Evolutionary conservation across 2,888 invertebrate species (phyloP).

Genomic region (Dryococelus australis): DNA sequence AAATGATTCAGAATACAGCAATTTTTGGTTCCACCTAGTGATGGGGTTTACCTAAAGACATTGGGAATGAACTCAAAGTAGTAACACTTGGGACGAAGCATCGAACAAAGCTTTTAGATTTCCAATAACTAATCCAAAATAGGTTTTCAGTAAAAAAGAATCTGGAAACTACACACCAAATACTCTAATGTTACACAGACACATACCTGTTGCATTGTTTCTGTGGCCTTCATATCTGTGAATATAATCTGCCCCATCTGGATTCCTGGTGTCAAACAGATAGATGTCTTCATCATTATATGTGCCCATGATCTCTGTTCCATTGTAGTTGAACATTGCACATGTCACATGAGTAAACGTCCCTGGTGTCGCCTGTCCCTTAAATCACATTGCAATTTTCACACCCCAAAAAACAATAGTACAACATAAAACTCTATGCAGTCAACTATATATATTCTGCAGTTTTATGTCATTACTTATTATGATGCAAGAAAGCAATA

Average conservation of each 20-base stretch:
- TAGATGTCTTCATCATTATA: slow-evolving; percentile 95
- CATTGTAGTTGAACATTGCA: slow-evolving; percentile 90
- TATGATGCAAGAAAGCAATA: too few species aligned
- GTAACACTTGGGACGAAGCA: too few species aligned
- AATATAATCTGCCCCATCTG: slow-evolving; percentile 64
- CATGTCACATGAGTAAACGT: slow-evolving; percentile 78
- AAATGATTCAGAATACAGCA: too few species aligned
- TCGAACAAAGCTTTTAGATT: too few species aligned
- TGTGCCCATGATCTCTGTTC: slow-evolving; percentile 89
- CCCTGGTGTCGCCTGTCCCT: slow-evolving; percentile 54
- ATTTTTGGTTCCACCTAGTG: too few species aligned
- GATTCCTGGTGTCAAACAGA: slow-evolving; percentile 74
- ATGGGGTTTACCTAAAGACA: too few species aligned
- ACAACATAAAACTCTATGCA: background rate
- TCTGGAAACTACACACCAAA: too few species aligned
- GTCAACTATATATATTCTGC: too few species aligned
- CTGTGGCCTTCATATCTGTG: slow-evolving; percentile 62
- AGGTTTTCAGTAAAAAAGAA: too few species aligned
- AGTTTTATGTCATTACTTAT: too few species aligned
- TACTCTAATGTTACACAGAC: background rate
- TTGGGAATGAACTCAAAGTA: too few species aligned
- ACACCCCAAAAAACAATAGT: background rate
- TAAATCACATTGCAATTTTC: slow-evolving; percentile 42
- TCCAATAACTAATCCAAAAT: too few species aligned
- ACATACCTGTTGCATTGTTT: slow-evolving; percentile 70